A percentile compares a stretch with the other conserved stretches of the same genome.
Evolutionary conservation across 2,797 vertebrate genomes (phyloP).

Genomic region (Benthosema pterotum): DNA sequence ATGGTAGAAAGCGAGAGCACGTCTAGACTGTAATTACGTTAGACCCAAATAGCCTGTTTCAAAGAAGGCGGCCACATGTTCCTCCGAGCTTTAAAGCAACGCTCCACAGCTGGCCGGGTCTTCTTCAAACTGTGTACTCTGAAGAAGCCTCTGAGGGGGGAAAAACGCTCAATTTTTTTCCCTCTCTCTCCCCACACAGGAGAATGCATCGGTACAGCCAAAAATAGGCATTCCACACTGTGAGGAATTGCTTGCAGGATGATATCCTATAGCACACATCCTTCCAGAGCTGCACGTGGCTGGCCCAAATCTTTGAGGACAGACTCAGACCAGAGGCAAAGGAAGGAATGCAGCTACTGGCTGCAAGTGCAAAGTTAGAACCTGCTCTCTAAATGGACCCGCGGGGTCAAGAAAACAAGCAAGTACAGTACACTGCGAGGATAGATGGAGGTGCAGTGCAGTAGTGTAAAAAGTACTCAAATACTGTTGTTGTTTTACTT

Average conservation of each 20-base stretch:
- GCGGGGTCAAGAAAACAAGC: conserved; percentile 36
- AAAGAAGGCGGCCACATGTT: conserved; percentile 69
- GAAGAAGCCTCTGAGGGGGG: conserved; percentile 17
- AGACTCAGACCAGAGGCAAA: conserved; percentile 50
- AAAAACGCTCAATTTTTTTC: conserved; percentile 21
- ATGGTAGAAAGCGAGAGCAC: conserved; percentile 56
- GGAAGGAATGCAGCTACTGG: conserved; percentile 59
- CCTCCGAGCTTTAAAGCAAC: conserved; percentile 57
- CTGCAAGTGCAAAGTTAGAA: conserved; percentile 29
- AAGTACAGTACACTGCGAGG: neutral
- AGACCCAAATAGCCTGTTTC: conserved; percentile 71
- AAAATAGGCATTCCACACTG: conserved; percentile 67
- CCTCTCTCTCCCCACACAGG: conserved; percentile 43
- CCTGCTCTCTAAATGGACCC: conserved; percentile 18
- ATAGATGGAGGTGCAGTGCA: conserved; percentile 19
- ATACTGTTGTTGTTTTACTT: no score
- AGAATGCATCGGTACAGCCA: conserved; percentile 59
- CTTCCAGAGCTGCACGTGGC: conserved; percentile 42
- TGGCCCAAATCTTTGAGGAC: conserved; percentile 49
- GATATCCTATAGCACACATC: conserved; percentile 62
- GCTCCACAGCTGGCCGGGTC: conserved; percentile 62
- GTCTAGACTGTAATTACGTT: conserved; percentile 74
- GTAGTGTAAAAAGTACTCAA: no score
- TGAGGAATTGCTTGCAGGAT: conserved; percentile 60
- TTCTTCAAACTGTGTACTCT: conserved; percentile 47